These are phyloP conservation scores for Mallotus villosus DNA, from an alignment of 2,797 vertebrate species.

Conservation along the genomic window DNA sequence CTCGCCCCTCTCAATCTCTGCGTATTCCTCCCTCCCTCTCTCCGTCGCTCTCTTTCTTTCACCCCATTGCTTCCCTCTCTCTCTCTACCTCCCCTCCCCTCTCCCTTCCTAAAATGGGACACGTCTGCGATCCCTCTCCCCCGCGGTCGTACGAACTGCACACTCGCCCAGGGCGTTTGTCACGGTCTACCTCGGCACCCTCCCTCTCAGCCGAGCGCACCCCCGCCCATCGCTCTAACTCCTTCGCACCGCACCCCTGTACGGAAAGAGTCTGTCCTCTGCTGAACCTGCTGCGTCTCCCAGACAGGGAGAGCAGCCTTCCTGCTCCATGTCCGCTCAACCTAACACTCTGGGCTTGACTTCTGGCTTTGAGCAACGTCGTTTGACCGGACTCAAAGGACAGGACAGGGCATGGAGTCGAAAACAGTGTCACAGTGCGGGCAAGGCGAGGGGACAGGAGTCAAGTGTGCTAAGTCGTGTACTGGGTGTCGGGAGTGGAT, in stretches of 20 bases:
- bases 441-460: not conserved
- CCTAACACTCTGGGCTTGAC: too few relatives aligned
- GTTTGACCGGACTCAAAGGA: constrained; percentile 19
- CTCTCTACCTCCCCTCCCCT: not conserved
- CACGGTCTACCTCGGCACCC: too few relatives aligned
- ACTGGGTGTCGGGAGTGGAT: too few relatives aligned
- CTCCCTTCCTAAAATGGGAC: not conserved
- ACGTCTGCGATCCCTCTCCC: not conserved
- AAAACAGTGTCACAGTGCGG: not conserved
- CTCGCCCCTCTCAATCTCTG: not conserved
- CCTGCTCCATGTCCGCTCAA: not conserved
- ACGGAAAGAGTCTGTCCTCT: too few relatives aligned
- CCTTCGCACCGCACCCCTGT: too few relatives aligned
- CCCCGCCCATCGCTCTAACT: too few relatives aligned
- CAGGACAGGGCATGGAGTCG: not conserved
- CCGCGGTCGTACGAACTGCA: not conserved
- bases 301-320: too few relatives aligned
- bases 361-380: constrained; percentile 8
- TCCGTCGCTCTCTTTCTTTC: not conserved
- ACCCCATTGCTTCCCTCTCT: not conserved
- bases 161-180: too few relatives aligned
- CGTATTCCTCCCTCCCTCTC: not conserved
- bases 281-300: too few relatives aligned
- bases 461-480: not conserved
- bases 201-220: too few relatives aligned